phyloP scores from a whole-genome alignment of 2,113 vertebrate genomes.

The Atractosteus spatula region DNA sequence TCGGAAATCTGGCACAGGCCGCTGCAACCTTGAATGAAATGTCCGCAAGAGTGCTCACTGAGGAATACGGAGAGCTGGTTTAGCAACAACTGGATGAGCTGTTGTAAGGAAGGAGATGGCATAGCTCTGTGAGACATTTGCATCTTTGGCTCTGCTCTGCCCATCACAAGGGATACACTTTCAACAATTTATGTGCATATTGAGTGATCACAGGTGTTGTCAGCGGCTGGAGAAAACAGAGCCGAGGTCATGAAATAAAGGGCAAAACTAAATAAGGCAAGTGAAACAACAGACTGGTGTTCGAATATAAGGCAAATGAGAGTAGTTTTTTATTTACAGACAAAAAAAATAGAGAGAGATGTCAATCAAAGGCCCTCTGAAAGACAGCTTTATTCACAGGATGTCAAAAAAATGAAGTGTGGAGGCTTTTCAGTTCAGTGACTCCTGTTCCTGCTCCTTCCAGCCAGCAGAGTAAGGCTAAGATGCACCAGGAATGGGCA shows the following conservation, averaged over 20 bases:
- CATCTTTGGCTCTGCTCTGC: constrained; percentile 56
- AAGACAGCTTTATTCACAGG: too few species aligned
- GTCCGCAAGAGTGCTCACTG: constrained; percentile 9
- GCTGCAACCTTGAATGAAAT: constrained; percentile 51
- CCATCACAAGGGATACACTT: constrained; percentile 54
- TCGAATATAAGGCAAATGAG: constrained; percentile 39
- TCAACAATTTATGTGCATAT: constrained; percentile 70
- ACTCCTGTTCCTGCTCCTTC: too few species aligned
- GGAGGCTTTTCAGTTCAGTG: too few species aligned
- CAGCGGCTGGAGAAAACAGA: constrained; percentile 39
- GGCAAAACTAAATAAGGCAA: constrained; percentile 63
- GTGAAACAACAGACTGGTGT: constrained; percentile 22
- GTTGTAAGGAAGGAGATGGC: constrained; percentile 13
- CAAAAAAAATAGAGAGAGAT: constrained; percentile 4
- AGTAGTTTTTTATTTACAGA: constrained; percentile 46
- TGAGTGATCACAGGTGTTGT: constrained; percentile 71
- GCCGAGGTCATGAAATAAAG: constrained; percentile 67
- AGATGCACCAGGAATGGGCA: too few species aligned
- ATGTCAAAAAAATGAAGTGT: too few species aligned
- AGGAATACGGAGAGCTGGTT: constrained; percentile 1
- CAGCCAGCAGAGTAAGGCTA: too few species aligned
- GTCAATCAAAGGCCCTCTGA: too few species aligned
- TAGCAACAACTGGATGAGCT: constrained; percentile 44
- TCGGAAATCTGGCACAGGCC: constrained; percentile 40
- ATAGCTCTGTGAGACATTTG: constrained; percentile 54